Evolutionary conservation across 2,797 vertebrate species (phyloP).

Genomic region (Cuculus canorus): DNA sequence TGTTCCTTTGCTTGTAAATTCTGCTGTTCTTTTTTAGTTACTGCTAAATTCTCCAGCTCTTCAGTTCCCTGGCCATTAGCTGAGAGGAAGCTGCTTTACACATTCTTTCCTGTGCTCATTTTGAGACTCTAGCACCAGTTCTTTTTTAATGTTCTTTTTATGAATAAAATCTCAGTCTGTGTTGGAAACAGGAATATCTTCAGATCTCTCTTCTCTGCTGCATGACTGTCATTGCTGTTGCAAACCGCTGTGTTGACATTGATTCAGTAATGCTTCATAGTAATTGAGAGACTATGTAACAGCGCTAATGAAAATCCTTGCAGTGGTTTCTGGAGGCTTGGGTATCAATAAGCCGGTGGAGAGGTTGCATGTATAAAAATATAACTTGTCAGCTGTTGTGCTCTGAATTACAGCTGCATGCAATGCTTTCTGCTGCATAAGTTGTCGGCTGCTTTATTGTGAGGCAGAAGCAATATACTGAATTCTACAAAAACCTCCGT

Average conservation of each 20-base stretch:
- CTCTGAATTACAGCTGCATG: neutral
- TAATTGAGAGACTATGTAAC: neutral
- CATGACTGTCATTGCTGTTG: neutral
- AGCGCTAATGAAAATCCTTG: neutral
- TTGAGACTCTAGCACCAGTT: neutral
- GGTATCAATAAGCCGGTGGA: neutral
- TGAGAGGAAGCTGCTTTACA: neutral
- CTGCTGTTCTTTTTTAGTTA: neutral
- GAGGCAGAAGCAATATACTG: neutral
- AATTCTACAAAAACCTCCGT: neutral
- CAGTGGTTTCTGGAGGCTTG: neutral
- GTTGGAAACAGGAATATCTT: neutral
- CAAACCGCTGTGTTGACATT: neutral
- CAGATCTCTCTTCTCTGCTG: neutral
- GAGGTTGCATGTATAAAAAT: constrained; percentile 9
- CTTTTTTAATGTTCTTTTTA: neutral
- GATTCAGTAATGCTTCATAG: neutral
- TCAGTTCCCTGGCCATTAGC: neutral
- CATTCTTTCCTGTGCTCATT: neutral
- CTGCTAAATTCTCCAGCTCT: neutral
- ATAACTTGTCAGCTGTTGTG: neutral
- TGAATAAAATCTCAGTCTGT: neutral
- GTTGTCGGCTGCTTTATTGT: neutral
- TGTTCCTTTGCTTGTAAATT: neutral
- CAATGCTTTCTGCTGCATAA: neutral